Evolutionary conservation across 2,888 invertebrate species (phyloP).

Genomic region (Dasypogon diadema): DNA sequence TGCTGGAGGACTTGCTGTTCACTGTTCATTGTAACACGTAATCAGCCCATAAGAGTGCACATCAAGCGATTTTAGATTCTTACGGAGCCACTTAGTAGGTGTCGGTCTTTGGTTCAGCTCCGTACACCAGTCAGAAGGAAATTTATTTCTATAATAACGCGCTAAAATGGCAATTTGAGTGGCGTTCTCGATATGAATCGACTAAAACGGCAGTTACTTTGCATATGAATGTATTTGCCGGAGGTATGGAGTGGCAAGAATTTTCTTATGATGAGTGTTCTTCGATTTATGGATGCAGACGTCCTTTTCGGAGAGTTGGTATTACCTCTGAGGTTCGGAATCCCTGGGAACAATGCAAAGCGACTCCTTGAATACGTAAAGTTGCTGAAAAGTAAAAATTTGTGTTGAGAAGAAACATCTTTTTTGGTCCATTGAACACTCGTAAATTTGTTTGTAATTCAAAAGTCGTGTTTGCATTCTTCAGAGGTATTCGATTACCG

Average conservation of each 20-base stretch:
- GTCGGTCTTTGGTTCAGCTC: not conserved
- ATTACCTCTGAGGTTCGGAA: not conserved
- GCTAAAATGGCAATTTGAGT: constrained; percentile 47
- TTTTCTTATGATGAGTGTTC: constrained; percentile 37
- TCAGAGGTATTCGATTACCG: too few relatives aligned
- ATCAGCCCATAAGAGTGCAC: constrained; percentile 34
- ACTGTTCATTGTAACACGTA: not conserved
- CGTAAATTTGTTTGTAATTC: not conserved
- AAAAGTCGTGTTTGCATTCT: not conserved
- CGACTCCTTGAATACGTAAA: not conserved
- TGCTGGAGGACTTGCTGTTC: not conserved
- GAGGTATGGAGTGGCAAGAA: constrained; percentile 23
- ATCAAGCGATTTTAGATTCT: constrained; percentile 31
- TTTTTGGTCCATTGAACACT: not conserved
- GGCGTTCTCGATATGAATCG: constrained; percentile 45
- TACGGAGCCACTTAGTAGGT: not conserved
- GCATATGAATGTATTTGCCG: constrained; percentile 39
- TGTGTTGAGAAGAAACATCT: constrained; percentile 19
- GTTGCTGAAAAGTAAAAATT: constrained; percentile 37
- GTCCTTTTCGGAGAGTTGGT: constrained; percentile 2
- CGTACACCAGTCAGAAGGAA: constrained; percentile 2
- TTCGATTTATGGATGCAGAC: constrained; percentile 29
- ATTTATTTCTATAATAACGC: constrained; percentile 43
- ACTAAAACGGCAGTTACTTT: constrained; percentile 36
- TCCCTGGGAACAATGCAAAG: not conserved